Percentiles rank a stretch among this genome's conserved stretches.
phyloP scores from a whole-genome alignment of 1,140 invertebrate genomes.

The Teleopsis dalmanni region DNA sequence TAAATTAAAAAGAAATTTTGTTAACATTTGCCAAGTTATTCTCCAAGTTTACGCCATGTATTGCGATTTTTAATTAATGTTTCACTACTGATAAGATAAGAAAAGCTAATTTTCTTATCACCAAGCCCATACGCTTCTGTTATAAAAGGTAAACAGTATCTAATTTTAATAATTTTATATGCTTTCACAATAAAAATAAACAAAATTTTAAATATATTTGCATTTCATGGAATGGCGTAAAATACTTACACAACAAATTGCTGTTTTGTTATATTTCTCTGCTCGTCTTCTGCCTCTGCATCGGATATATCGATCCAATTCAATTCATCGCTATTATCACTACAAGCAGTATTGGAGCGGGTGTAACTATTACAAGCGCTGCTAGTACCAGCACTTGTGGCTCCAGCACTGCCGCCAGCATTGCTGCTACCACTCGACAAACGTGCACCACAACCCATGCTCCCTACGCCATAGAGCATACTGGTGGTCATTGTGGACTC shows the following conservation, averaged over 20 bases:
- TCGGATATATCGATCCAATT: conserved; percentile 61
- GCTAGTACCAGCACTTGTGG: conserved; percentile 8
- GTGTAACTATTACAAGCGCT: conserved; percentile 19
- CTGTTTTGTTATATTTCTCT: conserved; percentile 15
- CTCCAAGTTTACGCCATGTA: no score
- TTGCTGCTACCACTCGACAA: conserved; percentile 41
- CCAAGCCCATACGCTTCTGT: no score
- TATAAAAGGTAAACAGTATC: no score
- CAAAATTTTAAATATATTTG: conserved; percentile 4
- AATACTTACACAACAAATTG: conserved; percentile 46
- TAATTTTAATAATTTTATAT: no score
- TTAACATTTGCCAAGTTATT: no score
- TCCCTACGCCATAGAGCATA: conserved; percentile 47
- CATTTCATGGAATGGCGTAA: no score
- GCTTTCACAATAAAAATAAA: background rate
- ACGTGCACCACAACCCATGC: conserved; percentile 13
- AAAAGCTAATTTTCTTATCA: no score
- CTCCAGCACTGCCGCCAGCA: conserved; percentile 44
- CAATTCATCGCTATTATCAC: conserved; percentile 57
- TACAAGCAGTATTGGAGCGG: conserved; percentile 45
- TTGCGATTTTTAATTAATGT: no score
- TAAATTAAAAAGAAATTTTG: no score
- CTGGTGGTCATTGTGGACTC: conserved; percentile 40
- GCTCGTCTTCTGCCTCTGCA: conserved; percentile 42
- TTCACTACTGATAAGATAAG: no score